These are phyloP conservation scores for Burhinus bistriatus DNA, from an alignment of 2,113 vertebrate species.

Conservation along the genomic window DNA sequence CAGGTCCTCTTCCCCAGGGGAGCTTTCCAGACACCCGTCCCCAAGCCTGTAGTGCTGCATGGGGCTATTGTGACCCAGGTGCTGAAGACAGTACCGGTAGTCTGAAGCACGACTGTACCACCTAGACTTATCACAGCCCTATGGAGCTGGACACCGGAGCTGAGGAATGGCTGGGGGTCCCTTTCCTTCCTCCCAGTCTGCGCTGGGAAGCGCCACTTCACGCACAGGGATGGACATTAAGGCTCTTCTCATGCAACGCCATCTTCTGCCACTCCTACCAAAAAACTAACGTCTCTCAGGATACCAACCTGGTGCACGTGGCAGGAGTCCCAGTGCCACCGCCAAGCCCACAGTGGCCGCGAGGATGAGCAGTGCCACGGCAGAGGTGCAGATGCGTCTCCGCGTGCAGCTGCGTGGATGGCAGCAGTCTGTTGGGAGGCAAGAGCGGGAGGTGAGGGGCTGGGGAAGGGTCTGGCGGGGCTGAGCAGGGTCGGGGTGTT, in stretches of 20 bases:
- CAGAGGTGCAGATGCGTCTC: conserved; percentile 37
- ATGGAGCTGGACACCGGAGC: rapidly evolving
- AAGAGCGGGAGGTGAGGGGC: not conserved
- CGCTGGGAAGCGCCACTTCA: not conserved
- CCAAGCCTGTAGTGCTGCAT: not conserved
- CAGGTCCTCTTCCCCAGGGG: not conserved
- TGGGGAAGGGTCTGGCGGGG: not conserved
- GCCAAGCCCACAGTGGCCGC: not conserved
- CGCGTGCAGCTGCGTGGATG: not conserved
- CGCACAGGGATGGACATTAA: rapidly evolving
- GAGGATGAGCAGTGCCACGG: conserved; percentile 27
- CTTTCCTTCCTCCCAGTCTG: not conserved
- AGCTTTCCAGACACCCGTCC: not conserved
- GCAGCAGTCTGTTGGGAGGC: conserved; percentile 21
- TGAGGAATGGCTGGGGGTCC: not conserved
- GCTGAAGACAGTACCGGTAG: not conserved
- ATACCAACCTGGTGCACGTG: conserved; percentile 59
- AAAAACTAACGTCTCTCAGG: rapidly evolving
- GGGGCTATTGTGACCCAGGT: not conserved
- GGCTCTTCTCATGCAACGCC: not conserved
- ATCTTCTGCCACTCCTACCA: not conserved
- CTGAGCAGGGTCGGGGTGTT: too few relatives aligned
- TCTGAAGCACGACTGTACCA: not conserved
- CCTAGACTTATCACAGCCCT: not conserved
- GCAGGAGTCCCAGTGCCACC: conserved; percentile 35